Base-by-base conservation (phyloP, 2,113 vertebrate genomes). In the Lota lota region DNA sequence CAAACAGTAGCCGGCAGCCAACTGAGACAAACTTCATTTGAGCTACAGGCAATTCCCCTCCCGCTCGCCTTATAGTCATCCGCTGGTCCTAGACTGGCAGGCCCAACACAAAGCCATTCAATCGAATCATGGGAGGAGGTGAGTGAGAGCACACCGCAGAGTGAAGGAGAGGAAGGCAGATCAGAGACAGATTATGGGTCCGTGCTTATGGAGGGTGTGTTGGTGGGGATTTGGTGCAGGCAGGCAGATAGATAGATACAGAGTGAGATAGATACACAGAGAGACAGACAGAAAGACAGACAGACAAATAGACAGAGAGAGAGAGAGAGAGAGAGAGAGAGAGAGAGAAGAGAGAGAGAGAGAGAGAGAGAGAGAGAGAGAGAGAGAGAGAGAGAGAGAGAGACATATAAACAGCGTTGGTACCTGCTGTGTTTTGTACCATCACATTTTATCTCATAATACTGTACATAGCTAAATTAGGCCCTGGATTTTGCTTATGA, bases 101-200 rank as follows among this genome's bases (percentile, higher is more conserved):
- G 76, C 73, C 70, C 70, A 84, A 84, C 87, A 83, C 83, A 87
- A 81, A 79, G 68, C 72, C 70, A 79, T 82, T 89, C 88, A 85
- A 88, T 85, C 74, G 82, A 85, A 87, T 83, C 80, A 81, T 40
- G 73, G 74, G 67, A 66, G 69, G 72, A 83, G 79, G 84, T 82
- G 78, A 83, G 58, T 65, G 58, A 57, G 50, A 66, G 40, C 36
- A 64, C 67, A 40, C 59, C 51, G 61, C 70, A 72, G 40, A 75
- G 63, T 65, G 19, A 67, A 63, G 10, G 24, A 65, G 64, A 56
- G 63, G 21, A 47, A 65, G 50, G 20, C 16, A 56, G 64, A 33
- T 33, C 28, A 66, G 10, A 51, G 40, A 65, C 66, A 63, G 28
- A 33, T 33, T 33, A 33, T 33, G 28, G 28, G 28, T 6, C 28